These are phyloP conservation scores for Lissocephala sabroskyi DNA, from an alignment of 2,888 invertebrate genomes.

Conservation along the genomic window DNA sequence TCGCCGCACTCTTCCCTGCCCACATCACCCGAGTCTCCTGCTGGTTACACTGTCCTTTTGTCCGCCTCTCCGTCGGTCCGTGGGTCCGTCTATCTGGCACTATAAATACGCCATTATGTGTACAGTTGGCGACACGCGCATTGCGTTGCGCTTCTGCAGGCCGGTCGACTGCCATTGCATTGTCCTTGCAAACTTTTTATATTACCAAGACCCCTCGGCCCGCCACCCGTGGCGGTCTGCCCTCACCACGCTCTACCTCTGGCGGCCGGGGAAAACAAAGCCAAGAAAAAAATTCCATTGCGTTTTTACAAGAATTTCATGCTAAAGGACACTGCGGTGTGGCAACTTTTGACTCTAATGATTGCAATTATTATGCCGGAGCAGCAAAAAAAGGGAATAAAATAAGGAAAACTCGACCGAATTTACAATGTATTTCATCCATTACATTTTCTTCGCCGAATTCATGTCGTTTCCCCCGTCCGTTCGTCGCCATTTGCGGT, in stretches of 20 bases:
- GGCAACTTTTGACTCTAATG: conserved; percentile 66
- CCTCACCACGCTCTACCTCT: not conserved
- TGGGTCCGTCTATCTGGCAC: conserved; percentile 13
- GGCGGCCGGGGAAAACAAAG: not conserved
- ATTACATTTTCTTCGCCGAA: conserved; percentile 24
- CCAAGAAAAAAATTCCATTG: no score
- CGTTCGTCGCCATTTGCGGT: no score
- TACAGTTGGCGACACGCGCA: conserved; percentile 47
- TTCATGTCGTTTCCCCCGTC: not conserved
- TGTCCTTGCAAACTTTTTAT: conserved; percentile 32
- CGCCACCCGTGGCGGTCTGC: not conserved
- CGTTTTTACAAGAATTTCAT: conserved; percentile 39
- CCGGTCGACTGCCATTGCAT: conserved; percentile 30
- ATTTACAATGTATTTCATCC: conserved; percentile 33
- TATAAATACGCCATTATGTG: conserved; percentile 60
- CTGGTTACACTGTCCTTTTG: conserved; percentile 10
- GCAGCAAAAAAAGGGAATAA: conserved; percentile 35
- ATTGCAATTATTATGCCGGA: conserved; percentile 64
- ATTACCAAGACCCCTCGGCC: conserved; percentile 19
- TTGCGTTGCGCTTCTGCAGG: conserved; percentile 29
- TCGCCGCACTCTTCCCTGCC: conserved; percentile 5
- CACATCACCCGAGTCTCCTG: not conserved
- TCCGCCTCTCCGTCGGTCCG: not conserved
- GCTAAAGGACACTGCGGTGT: conserved; percentile 62
- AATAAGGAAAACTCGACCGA: conserved; percentile 27